These are phyloP conservation scores for Metopolophium dirhodum DNA, from an alignment of 1,140 invertebrate species.

Conservation along the genomic window DNA sequence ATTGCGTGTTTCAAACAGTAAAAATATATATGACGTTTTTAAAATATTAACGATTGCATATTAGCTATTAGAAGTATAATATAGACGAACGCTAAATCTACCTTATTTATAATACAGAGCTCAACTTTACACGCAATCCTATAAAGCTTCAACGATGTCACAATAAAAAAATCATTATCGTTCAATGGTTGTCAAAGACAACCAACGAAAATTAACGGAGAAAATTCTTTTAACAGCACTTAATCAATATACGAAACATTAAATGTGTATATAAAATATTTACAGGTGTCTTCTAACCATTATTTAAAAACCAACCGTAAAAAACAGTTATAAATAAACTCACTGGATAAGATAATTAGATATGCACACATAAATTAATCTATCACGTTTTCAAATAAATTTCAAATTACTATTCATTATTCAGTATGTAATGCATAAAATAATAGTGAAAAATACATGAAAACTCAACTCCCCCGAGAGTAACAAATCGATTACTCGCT, in stretches of 20 bases:
- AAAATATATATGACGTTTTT: constrained; percentile 20
- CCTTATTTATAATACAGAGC: constrained; percentile 28
- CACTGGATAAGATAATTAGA: not conserved
- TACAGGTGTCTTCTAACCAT: not conserved
- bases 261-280: not conserved
- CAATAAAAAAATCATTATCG: constrained; percentile 20
- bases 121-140: constrained; percentile 1
- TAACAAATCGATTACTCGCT: not conserved
- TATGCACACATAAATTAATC: not conserved
- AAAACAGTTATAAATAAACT: not conserved
- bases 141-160: not conserved
- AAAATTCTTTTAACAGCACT: not conserved
- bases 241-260: not conserved
- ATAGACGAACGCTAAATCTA: not conserved
- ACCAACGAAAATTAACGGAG: not conserved
- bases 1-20: not conserved
- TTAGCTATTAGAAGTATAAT: constrained; percentile 24
- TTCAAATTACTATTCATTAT: not conserved
- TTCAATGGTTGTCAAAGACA: not conserved
- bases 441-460: not conserved
- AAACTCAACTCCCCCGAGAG: not conserved
- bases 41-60: constrained; percentile 34
- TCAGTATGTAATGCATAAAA: not conserved
- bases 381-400: not conserved
- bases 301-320: not conserved